Evolutionary conservation across 2,797 vertebrate species (phyloP).

Genomic region (Cryptoblepharus egeriae): DNA sequence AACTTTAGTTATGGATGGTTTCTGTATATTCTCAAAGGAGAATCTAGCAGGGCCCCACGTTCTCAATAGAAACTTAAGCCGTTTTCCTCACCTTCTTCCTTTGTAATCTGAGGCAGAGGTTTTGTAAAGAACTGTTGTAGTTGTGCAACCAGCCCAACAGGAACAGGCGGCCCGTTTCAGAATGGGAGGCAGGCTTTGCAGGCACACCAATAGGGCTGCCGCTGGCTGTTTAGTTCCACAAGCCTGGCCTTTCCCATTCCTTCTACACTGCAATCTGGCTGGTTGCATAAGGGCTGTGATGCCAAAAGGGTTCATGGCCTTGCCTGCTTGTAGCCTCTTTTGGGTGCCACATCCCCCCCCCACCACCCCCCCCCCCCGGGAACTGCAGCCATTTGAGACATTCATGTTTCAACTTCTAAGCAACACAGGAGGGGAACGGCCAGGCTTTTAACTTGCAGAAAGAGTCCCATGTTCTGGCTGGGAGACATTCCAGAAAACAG

Average conservation of each 20-base stretch:
- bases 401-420: no score
- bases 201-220: not conserved
- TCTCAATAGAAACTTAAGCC: not conserved
- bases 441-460: no score
- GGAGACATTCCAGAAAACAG: not conserved
- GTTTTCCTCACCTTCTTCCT: not conserved
- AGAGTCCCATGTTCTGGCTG: not conserved
- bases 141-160: not conserved
- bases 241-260: accelerated
- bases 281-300: constrained; percentile 25
- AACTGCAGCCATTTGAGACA: not conserved
- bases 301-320: not conserved
- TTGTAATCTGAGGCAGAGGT: not conserved
- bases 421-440: not conserved
- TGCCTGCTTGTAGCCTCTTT: not conserved
- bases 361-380: no score
- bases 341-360: not conserved
- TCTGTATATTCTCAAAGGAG: no score
- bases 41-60: no score
- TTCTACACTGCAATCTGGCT: not conserved
- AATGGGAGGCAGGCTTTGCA: no score
- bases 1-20: no score
- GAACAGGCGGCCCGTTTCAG: not conserved
- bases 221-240: not conserved
- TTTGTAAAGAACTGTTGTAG: not conserved